Base-by-base conservation (phyloP, 2,797 vertebrate genomes). In the Gymnothorax reevesii region DNA sequence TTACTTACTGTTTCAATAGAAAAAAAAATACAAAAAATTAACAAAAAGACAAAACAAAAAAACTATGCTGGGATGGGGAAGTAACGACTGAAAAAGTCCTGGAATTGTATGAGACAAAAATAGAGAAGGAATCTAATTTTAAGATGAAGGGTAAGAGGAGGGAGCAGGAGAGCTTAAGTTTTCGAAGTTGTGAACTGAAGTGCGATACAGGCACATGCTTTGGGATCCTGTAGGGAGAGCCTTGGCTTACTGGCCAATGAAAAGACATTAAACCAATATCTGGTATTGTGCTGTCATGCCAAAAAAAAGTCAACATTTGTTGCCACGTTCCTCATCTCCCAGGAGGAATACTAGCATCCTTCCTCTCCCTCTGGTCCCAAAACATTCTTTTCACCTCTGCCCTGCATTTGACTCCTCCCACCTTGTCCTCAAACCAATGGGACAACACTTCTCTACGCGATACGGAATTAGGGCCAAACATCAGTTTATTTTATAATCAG, bases 1-100 rank as follows among this genome's bases (percentile, higher is more conserved):
- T 96, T 96, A 94, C 93, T 87, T 93, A 93, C 92, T 92, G 93
- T 95, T 95, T 95, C 95, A 94, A 92, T 91, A 90, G 94, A 69
- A 87, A 69, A 69, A 66, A 92, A 90, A 69, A 42, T 13, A 33
- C 22, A 66, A 69, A 66, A 69, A 69, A 66, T 15, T 15, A 7
- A 25, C n/a, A 69, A 69, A 69, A 7, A 64, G 5, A 92, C 86
- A 90, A 93, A 73, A 71, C 66, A 64, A 86, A 86, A 86, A 89
- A 80, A 86, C 60, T 42, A 90, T 33, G 4, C 33, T 89, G 89
- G 89, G 33, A 88, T 92, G 91, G 59, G 59, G 80, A 83, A 90
- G 42, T 33, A 9, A 92, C 91, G 86, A 87, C 83, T 90, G 88
- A 90, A 91, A 93, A 91, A 62, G 92, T 93, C 91, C 90, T 88